Percentiles rank a stretch among this genome's conserved stretches.
These are phyloP conservation scores for Emys orbicularis DNA, from an alignment of 2,797 vertebrate species.

Conservation along the genomic window DNA sequence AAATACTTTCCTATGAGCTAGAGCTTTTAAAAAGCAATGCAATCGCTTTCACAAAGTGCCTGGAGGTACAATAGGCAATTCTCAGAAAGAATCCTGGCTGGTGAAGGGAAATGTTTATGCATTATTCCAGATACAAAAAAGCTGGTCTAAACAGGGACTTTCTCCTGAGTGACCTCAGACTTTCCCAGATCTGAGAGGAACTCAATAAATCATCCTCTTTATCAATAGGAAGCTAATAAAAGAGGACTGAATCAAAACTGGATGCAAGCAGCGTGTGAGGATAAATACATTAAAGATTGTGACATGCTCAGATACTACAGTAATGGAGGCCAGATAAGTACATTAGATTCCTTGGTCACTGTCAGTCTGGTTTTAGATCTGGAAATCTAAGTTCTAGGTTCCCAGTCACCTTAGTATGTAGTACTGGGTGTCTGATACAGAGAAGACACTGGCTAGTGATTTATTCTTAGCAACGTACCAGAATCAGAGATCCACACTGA, in stretches of 20 bases:
- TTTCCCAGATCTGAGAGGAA: neutral
- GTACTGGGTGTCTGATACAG: neutral
- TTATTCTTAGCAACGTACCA: neutral
- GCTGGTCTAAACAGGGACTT: neutral
- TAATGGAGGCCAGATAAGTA: neutral
- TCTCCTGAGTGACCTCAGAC: neutral
- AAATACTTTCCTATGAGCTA: neutral
- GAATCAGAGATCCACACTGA: neutral
- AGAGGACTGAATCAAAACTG: neutral
- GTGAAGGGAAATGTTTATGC: neutral
- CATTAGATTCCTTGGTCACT: neutral
- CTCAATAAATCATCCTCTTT: neutral
- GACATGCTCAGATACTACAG: neutral
- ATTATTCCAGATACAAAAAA: neutral
- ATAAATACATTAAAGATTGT: neutral
- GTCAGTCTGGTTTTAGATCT: neutral
- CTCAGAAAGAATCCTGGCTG: neutral
- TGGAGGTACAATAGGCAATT: neutral
- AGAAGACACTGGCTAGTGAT: neutral
- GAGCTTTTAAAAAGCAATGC: neutral
- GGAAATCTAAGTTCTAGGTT: neutral
- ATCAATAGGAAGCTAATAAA: neutral
- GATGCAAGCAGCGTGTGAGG: neutral
- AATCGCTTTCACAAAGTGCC: neutral
- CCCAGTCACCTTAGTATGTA: neutral